These are phyloP conservation scores for Numenius arquata DNA, from an alignment of 2,113 vertebrate species.

Conservation along the genomic window DNA sequence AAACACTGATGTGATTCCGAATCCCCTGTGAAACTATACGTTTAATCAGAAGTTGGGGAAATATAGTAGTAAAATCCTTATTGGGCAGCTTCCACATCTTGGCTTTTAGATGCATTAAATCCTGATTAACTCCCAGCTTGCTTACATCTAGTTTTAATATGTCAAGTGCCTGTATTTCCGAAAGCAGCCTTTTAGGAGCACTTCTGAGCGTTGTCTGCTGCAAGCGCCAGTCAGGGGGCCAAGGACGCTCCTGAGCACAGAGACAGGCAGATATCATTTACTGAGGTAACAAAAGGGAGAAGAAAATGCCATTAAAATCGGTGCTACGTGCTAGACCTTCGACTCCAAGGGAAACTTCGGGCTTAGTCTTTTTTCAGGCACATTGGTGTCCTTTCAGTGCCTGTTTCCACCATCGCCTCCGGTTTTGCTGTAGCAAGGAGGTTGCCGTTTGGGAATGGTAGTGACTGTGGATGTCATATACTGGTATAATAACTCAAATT, in stretches of 20 bases:
- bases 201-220: neutral
- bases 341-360: neutral
- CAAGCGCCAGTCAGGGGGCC: neutral
- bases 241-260: neutral
- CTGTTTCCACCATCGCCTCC: neutral
- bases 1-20: neutral
- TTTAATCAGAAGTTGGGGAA: constrained; percentile 33
- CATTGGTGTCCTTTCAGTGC: neutral
- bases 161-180: neutral
- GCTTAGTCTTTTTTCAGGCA: neutral
- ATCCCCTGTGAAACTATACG: constrained; percentile 4
- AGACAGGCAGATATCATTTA: neutral
- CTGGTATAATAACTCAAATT: neutral
- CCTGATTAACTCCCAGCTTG: constrained; percentile 3
- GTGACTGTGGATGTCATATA: accelerated
- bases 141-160: neutral
- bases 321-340: neutral
- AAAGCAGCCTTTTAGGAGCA: neutral
- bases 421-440: neutral
- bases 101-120: constrained; percentile 1
- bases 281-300: neutral
- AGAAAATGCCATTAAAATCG: neutral
- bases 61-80: neutral
- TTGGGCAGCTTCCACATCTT: neutral
- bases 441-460: neutral